Percentiles rank a stretch among this genome's conserved stretches.
phyloP scores from a whole-genome alignment of 2,797 vertebrate genomes.

The Lagocephalus sceleratus region DNA sequence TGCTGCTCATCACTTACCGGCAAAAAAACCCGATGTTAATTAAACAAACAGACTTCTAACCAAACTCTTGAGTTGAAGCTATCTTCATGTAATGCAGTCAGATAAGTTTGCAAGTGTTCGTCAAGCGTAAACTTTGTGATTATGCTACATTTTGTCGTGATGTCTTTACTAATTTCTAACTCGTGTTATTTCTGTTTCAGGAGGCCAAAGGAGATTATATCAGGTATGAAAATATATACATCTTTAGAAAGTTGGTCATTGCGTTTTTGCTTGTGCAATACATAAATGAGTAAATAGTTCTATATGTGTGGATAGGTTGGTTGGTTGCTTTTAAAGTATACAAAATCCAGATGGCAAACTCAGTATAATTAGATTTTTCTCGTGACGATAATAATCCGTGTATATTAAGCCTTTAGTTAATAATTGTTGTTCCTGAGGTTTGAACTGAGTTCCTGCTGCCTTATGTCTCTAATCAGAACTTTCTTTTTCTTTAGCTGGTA shows the following conservation, averaged over 20 bases:
- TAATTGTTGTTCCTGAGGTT: conserved; percentile 45
- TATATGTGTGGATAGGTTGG: not conserved
- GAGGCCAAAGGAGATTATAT: conserved; percentile 90
- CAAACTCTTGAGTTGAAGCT: no score
- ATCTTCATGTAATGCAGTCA: not conserved
- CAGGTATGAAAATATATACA: conserved; percentile 77
- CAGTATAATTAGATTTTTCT: conserved; percentile 16
- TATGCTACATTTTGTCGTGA: not conserved
- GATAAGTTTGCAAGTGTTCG: conserved; percentile 1
- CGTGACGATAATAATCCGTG: conserved; percentile 30
- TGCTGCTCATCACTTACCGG: conserved; percentile 14
- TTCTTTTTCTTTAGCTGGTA: no score
- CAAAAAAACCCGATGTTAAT: conserved; percentile 23
- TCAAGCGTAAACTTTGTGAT: no score
- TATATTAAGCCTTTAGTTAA: conserved; percentile 44
- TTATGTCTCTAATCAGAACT: conserved; percentile 13
- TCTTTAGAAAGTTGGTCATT: not conserved
- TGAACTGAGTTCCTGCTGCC: conserved; percentile 34
- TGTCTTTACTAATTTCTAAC: conserved; percentile 15
- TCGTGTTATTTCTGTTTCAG: conserved; percentile 68
- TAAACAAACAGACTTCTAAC: no score
- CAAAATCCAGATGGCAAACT: not conserved
- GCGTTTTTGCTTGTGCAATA: not conserved
- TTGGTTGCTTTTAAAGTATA: not conserved
- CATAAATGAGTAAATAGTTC: no score